Evolutionary conservation across 2,113 vertebrate genomes (phyloP).

Genomic region (Proteles cristata): DNA sequence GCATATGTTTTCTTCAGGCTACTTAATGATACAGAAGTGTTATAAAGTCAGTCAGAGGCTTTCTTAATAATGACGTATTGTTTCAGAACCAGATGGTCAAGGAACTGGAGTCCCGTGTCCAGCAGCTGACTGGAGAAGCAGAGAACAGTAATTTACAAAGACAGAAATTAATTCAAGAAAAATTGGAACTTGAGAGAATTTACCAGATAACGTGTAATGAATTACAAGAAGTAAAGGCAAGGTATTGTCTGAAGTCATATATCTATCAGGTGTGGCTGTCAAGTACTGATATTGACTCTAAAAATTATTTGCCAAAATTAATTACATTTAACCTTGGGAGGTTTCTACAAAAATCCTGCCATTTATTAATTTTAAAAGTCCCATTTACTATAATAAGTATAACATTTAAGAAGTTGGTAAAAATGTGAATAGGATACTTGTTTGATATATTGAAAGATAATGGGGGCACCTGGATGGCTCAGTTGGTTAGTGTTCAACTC

Average conservation of each 20-base stretch:
- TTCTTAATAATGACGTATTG: constrained; percentile 59
- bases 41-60: constrained; percentile 52
- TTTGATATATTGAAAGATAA: constrained; percentile 14
- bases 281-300: neutral
- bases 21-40: neutral
- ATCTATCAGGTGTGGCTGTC: neutral
- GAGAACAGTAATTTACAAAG: constrained; percentile 90
- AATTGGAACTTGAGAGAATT: constrained; percentile 90
- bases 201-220: constrained; percentile 87
- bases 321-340: neutral
- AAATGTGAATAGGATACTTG: neutral
- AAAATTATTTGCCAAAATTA: neutral
- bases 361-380: neutral
- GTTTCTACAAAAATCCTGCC: neutral
- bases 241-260: constrained; percentile 83
- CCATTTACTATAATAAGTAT: neutral
- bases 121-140: constrained; percentile 92
- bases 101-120: constrained; percentile 92
- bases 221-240: constrained; percentile 91
- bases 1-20: constrained; percentile 78
- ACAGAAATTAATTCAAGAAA: constrained; percentile 93
- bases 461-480: neutral
- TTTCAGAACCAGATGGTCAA: constrained; percentile 90
- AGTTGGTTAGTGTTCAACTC: no score
- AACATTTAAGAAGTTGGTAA: constrained; percentile 18